Evolutionary conservation across 1,140 invertebrate genomes (phyloP), one percentile per base, ranked within the genome.

Genomic region (Drosophila nasuta): DNA sequence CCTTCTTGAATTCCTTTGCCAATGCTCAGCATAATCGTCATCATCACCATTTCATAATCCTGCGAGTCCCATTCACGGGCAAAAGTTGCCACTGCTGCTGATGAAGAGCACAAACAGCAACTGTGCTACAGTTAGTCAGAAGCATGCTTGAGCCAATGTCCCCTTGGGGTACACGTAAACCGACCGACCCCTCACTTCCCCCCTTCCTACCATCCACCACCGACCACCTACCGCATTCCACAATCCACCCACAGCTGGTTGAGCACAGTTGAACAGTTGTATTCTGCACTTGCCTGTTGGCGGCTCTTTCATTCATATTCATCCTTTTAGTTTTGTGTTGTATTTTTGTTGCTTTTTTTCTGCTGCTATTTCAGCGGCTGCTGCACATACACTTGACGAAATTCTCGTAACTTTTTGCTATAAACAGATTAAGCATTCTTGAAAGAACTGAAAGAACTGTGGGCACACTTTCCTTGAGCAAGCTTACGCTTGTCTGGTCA

Each of bases 101-200:
- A 73, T 85, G 79, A 81, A 85, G 82, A 85, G 82, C 74, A 69
- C 77, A 82, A 82, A 85, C 81, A 83, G 81, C 77, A 74, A 79
- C 78, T 82, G 77, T 80, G 74, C 74, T 76, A 72, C 69, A 72
- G 74, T 76, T 72, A 81, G 63, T 60, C 82, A 83, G 54, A 86
- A 86, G 82, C 67, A 86, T 86, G 82, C 85, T 88, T 89, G 75
- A 88, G 85, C 77, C 77, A 89, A 85, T 85, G 85, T 76, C 80
- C 77, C 82, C 80, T 75, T 60, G 74, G 83, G 85, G 80, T 83
- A 79, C 71, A 73, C 60, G 75, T 63, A 57, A 57, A 57, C 54
- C 25, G 13, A 57, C 7, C 46, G 20, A 25, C 20, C 20, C 20
- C 20, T 25, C 20, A 25, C 20, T 25, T 25, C 4, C 28, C 8